Base-by-base conservation (phyloP, 2,888 invertebrate genomes). In the Odontothrips loti region DNA sequence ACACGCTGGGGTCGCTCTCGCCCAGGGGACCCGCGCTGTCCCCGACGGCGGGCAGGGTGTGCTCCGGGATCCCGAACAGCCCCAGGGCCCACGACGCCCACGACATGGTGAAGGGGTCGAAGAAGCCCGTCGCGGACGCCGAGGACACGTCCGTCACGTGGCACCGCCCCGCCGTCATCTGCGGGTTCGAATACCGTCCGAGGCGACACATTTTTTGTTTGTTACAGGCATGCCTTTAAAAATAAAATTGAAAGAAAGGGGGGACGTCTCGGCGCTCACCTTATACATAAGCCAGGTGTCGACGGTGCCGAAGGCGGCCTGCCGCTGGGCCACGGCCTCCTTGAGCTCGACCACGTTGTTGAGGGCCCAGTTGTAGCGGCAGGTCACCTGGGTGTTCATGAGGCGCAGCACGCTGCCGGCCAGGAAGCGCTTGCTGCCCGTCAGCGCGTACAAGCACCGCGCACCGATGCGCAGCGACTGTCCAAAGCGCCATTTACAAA, bases 261-360 rank as follows among this genome's bases (percentile, higher is more conserved):
- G 92, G 94, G 68, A 8, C 68, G 27, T 8, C 23, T 10, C 2
- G 27, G 68, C 23, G 12, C 27, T 27, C 27, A 75, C 88, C 89
- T 94, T 95, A 89, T 96, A 93, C 81, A 98, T 86, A 80, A 99
- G 89, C 97, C 97, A 99, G 0, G 97, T 95, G 86, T 99, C 99
- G 81, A 99, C 89, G 0, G 96, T 95, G 10, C 97, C 95, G 87
- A 96, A 95, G 87, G 93, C 90, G 0, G 94, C 93, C 83, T 92
- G 90, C 68, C 92, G 91, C 80, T 88, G 88, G 83, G 88, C 87
- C 9, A 92, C 88, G 0, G 93, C 94, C 83, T 90, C 88, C 85
- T 91, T 91, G 82, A 97, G 89, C 79, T 90, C 90, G 17, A 91
- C 88, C 82, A 94, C 90, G 85, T 96, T 92, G 84, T 93, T 89